These are phyloP conservation scores for Ciconia stormi DNA, from an alignment of 2,113 vertebrate genomes.

Conservation along the genomic window DNA sequence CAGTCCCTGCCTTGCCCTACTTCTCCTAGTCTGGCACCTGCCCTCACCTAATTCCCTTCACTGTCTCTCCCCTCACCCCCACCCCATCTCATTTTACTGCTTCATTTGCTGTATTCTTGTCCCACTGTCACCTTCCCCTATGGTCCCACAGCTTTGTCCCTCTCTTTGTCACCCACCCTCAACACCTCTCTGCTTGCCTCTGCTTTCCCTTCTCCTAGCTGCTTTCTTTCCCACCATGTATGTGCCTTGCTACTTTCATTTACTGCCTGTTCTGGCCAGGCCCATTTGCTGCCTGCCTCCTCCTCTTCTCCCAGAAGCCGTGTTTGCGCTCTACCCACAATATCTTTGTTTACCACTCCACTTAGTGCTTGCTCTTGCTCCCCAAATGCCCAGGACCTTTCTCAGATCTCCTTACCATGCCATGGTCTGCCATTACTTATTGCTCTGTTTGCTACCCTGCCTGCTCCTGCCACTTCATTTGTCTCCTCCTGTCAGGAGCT, in stretches of 20 bases:
- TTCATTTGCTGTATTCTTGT: not conserved
- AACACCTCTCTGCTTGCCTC: not conserved
- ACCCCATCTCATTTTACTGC: not conserved
- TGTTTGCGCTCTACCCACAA: not conserved
- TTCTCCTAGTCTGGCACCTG: not conserved
- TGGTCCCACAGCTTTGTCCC: not conserved
- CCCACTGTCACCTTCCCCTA: not conserved
- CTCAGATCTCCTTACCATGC: not conserved
- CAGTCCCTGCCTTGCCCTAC: not conserved
- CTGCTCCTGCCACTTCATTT: not conserved
- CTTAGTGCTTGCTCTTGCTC: not conserved
- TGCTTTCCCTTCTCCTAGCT: not conserved
- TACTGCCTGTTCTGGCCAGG: not conserved
- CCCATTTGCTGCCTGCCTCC: not conserved
- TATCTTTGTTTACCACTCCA: not conserved
- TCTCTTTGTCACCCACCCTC: not conserved
- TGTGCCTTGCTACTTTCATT: not conserved
- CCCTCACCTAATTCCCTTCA: not conserved
- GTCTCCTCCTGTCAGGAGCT: not conserved
- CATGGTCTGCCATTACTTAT: not conserved
- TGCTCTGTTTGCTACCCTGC: not conserved
- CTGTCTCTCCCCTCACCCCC: not conserved
- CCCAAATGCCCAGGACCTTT: not conserved
- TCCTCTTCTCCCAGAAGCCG: not conserved
- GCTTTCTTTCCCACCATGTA: not conserved